Base-by-base conservation (phyloP, 2,113 vertebrate genomes). In the Sebastes schlegelii region DNA sequence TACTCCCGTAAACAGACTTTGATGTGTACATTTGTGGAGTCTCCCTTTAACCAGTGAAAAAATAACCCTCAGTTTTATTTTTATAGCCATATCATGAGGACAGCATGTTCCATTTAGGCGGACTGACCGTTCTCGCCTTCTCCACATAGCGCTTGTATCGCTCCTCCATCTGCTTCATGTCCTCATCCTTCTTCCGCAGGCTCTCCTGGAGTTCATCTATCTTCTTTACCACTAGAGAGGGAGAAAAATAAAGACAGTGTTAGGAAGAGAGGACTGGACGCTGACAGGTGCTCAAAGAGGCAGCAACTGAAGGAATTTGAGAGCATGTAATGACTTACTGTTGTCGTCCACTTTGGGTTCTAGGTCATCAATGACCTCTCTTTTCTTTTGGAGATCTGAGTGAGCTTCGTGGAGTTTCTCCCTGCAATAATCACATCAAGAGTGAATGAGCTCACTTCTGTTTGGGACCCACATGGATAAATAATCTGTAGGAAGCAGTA, bases 141-240 rank as follows among this genome's bases (percentile, higher is more conserved):
- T 96, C 97, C 93, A 98, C 92, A 0, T 98, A 98, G 74, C 93
- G 94, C 52, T 96, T 97, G 92, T 96, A 98, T 13, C 96, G 89
- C 17, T 97, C 96, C 91, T 98, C 97, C 97, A 98, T 97, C 86
- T 95, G 95, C 74, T 92, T 95, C 95, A 98, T 95, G 90, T 98
- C 97, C 2, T 96, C 96, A 0, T 98, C 97, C 88, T 98, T 98
- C 93, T 96, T 97, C 74, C 92, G 94, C 88, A 98, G 85, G 79
- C 91, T 95, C 70, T 96, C 95, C 89, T 98, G 96, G 26, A 98
- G 95, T 86, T 97, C 96, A 62, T 97, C 96, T 0, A 98, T 96
- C 76, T 96, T 97, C 86, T 92, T 94, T 0, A 92, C 92, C 87
- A 96, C 96, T 94, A n/a, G 94, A 90, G 52, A 74, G 43, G 2